Base-by-base conservation (phyloP, 2,797 vertebrate genomes). In the Darevskia nairensis region DNA sequence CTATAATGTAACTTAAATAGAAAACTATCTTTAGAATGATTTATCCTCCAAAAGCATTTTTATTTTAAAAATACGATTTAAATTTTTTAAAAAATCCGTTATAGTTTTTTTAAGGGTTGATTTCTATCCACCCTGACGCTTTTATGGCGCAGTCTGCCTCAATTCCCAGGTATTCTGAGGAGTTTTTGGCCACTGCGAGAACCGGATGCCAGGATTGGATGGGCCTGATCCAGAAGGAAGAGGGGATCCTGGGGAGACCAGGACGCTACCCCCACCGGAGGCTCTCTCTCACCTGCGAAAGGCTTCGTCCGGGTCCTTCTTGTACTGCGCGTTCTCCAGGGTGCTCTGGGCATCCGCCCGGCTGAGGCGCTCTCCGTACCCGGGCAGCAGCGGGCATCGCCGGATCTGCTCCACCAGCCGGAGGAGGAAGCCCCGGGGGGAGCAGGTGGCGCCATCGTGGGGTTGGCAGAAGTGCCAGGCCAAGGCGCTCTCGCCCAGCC, bases 401-500 rank as follows among this genome's bases (percentile, higher is more conserved):
- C 92, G 93, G 25, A 98, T 94, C 94, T 98, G 97, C 69, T 96
- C 95, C 92, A 96, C 97, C 91, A 98, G 91, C 44, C 96, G 94
- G 84, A 97, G 95, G 17, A 98, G 94, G 17, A 98, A 98, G 93
- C 95, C 95, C 92, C 95, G 97, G 3, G 96, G 93, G n/a, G 95
- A 94, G 21, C 94, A 84, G 25, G 96, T 98, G 89, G 91, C 89
- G 78, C 94, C 94, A 85, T 97, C 96, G 85, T 98, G 97, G 79
- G 94, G 89, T 86, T 97, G 97, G 92, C 97, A 98, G 94, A 97
- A 98, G 94, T 98, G 97, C 81, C 95, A 97, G 0, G 96, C 97
- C 93, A 98, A 94, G 91, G 97, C 97, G 11, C 97, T 94, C 0
- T 93, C 71, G 3, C 96, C 96, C 90, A 98, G 94, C 2, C 94